Conservation (phyloP, 1,140 invertebrate genomes). For the Plodia interpunctella region DNA sequence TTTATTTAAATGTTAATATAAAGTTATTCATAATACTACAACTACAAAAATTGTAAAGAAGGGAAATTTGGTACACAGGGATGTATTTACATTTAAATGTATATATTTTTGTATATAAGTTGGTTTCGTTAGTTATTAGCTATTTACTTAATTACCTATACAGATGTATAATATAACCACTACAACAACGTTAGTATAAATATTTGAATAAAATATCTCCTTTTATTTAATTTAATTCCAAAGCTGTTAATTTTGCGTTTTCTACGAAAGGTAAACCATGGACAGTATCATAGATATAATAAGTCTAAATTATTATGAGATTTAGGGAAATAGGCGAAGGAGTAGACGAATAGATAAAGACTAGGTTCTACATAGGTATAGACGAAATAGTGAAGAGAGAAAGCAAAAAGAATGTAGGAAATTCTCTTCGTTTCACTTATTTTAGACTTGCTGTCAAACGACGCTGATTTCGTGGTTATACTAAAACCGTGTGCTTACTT, state of each 20-base stretch:
- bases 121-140: conserved; percentile 54
- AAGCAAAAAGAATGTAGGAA: conserved; percentile 15
- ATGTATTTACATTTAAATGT: conserved; percentile 69
- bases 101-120: conserved; percentile 72
- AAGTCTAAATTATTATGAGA: conserved; percentile 27
- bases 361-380: conserved; percentile 3
- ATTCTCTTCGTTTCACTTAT: too few relatives aligned
- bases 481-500: too few relatives aligned
- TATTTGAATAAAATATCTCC: conserved; percentile 73
- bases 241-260: conserved; percentile 54
- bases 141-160: conserved; percentile 39
- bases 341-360: conserved; percentile 32
- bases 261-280: conserved; percentile 38
- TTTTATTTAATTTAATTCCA: conserved; percentile 44
- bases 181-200: conserved; percentile 74
- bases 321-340: conserved; percentile 42
- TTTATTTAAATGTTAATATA: conserved; percentile 23
- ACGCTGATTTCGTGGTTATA: too few relatives aligned
- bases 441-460: too few relatives aligned
- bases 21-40: conserved; percentile 43
- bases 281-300: conserved; percentile 38
- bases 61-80: conserved; percentile 69
- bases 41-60: conserved; percentile 74
- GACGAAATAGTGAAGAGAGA: not conserved
- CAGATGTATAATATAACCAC: conserved; percentile 31